A percentile compares a stretch with the other conserved stretches of the same genome.
These are phyloP conservation scores for Melanotaenia nigrans DNA, from an alignment of 2,797 vertebrate species.

Conservation along the genomic window DNA sequence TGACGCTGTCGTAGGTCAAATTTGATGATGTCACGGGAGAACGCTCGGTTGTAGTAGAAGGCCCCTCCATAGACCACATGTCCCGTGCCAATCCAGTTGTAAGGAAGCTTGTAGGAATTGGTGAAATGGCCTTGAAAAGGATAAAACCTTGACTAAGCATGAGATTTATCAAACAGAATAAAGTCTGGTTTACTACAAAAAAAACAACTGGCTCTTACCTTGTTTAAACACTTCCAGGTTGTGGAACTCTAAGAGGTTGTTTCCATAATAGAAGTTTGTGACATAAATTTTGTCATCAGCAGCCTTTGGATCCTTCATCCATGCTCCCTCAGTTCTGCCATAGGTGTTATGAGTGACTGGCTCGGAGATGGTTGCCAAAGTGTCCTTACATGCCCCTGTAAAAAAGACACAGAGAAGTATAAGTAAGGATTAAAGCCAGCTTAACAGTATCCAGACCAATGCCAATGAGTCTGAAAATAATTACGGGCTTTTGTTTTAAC, in stretches of 20 bases:
- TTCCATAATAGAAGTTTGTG: slow-evolving; percentile 95
- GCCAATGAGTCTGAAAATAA: slow-evolving; percentile 53
- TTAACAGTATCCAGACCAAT: slow-evolving; percentile 41
- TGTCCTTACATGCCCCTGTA: slow-evolving; percentile 94
- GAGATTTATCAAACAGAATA: neutral
- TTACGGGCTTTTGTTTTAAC: slow-evolving; percentile 49
- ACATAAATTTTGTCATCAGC: slow-evolving; percentile 91
- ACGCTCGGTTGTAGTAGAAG: slow-evolving; percentile 97
- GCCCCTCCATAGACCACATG: slow-evolving; percentile 93
- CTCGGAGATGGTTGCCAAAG: slow-evolving; percentile 92
- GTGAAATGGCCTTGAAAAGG: slow-evolving; percentile 88
- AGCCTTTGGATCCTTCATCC: slow-evolving; percentile 98
- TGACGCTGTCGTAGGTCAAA: slow-evolving; percentile 90
- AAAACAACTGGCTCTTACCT: slow-evolving; percentile 79
- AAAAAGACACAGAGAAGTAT: slow-evolving; percentile 29
- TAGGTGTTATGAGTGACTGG: slow-evolving; percentile 94
- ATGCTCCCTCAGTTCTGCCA: slow-evolving; percentile 92
- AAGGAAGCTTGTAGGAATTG: slow-evolving; percentile 97
- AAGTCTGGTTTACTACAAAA: neutral
- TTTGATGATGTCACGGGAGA: slow-evolving; percentile 98
- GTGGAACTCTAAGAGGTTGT: slow-evolving; percentile 93
- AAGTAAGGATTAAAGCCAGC: slow-evolving; percentile 33
- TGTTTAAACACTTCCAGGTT: slow-evolving; percentile 94
- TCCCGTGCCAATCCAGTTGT: slow-evolving; percentile 97
- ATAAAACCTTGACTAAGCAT: neutral